Conservation (phyloP, 2,797 vertebrate species). For the Phoeniculus purpureus region DNA sequence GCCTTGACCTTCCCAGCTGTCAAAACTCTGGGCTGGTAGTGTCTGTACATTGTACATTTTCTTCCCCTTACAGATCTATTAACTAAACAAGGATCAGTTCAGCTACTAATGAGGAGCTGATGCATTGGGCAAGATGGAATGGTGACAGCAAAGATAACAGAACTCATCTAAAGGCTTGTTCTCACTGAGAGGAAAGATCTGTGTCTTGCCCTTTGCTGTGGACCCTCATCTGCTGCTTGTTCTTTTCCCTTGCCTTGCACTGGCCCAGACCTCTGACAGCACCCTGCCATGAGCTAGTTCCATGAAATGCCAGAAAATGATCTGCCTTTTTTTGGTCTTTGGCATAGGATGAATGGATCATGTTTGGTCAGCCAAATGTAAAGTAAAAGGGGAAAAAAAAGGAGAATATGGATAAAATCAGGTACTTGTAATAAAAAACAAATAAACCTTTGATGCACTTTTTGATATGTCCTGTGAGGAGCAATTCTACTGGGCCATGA, state of each 20-base stretch:
- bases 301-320: not conserved
- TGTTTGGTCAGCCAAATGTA: too few species aligned
- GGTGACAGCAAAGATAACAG: not conserved
- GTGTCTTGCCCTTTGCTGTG: not conserved
- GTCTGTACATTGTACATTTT: not conserved
- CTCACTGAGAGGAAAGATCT: not conserved
- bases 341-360: too few species aligned
- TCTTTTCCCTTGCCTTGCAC: not conserved
- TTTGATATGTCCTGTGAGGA: not conserved
- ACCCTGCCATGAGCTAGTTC: not conserved
- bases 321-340: not conserved
- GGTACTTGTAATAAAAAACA: not conserved
- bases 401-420: not conserved
- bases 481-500: not conserved
- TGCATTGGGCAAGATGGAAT: not conserved
- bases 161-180: not conserved
- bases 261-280: not conserved
- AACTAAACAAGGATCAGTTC: not conserved
- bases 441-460: not conserved
- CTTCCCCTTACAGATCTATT: not conserved
- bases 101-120: not conserved
- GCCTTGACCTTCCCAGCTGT: not conserved
- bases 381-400: too few species aligned
- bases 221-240: not conserved
- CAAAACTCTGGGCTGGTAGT: not conserved